Evolutionary conservation across 2,113 vertebrate species (phyloP).

Genomic region (Callipepla squamata): DNA sequence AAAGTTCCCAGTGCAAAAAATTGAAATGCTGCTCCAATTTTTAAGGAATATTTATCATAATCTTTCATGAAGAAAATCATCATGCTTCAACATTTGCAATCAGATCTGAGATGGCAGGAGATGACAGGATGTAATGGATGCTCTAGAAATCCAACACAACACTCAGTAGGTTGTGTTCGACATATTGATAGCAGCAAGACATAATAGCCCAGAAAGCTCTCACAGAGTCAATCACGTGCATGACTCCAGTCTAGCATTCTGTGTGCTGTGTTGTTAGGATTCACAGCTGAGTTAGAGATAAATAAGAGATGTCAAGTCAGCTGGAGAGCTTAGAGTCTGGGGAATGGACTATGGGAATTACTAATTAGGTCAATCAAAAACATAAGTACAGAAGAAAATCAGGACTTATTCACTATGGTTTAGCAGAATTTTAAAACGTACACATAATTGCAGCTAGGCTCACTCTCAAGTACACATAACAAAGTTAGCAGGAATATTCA

Average conservation of each 20-base stretch:
- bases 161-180: not conserved
- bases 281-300: not conserved
- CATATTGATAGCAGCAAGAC: not conserved
- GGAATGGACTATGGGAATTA: not conserved
- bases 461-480: not conserved
- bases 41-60: not conserved
- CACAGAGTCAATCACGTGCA: fast-evolving
- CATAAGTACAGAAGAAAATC: not conserved
- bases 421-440: not conserved
- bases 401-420: not conserved
- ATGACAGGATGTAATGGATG: not conserved
- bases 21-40: too few relatives aligned
- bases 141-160: not conserved
- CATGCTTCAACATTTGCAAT: not conserved
- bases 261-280: fast-evolving
- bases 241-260: fast-evolving
- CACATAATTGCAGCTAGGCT: not conserved
- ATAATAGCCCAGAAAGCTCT: not conserved
- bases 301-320: not conserved
- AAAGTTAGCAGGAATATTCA: not conserved
- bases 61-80: not conserved
- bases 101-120: not conserved
- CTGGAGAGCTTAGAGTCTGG: not conserved
- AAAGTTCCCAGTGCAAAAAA: too few relatives aligned
- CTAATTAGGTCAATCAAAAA: not conserved